phyloP scores from a whole-genome alignment of 2,113 vertebrate genomes.

The Mormyrus iriodes region DNA sequence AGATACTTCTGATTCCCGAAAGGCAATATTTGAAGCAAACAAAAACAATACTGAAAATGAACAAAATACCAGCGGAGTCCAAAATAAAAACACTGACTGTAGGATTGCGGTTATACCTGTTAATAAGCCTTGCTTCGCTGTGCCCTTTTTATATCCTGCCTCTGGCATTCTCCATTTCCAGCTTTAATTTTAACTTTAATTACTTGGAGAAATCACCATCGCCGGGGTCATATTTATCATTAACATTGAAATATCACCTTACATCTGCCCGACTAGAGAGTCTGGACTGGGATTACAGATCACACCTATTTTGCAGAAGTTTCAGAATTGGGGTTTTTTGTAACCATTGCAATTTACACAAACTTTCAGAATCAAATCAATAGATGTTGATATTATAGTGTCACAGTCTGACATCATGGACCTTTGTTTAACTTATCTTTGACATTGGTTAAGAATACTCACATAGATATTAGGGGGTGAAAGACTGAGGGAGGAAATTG shows the following conservation, averaged over 20 bases:
- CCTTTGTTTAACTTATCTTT: not conserved
- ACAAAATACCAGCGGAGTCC: not conserved
- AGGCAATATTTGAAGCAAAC: not conserved
- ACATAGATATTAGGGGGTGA: not conserved
- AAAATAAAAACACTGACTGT: not conserved
- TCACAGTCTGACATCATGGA: not conserved
- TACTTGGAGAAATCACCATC: not conserved
- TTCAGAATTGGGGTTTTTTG: not conserved
- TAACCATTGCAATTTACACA: not conserved
- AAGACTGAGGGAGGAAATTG: not conserved
- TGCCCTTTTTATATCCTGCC: not conserved
- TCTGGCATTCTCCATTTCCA: not conserved
- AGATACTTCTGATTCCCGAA: not conserved
- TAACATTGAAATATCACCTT: slow-evolving; percentile 20
- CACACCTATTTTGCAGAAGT: not conserved
- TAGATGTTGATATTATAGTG: not conserved
- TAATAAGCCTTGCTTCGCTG: not conserved
- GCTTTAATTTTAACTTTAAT: slow-evolving; percentile 12
- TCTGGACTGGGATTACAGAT: not conserved
- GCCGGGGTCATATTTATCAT: slow-evolving; percentile 18
- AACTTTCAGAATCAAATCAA: not conserved
- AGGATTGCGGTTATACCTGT: not conserved
- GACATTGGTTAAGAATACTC: not conserved
- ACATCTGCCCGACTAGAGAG: not conserved
- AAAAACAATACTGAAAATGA: not conserved